Percentiles rank a stretch among this genome's conserved stretches.
Evolutionary conservation across 2,797 vertebrate genomes (phyloP).

Genomic region (Hydrophis major): DNA sequence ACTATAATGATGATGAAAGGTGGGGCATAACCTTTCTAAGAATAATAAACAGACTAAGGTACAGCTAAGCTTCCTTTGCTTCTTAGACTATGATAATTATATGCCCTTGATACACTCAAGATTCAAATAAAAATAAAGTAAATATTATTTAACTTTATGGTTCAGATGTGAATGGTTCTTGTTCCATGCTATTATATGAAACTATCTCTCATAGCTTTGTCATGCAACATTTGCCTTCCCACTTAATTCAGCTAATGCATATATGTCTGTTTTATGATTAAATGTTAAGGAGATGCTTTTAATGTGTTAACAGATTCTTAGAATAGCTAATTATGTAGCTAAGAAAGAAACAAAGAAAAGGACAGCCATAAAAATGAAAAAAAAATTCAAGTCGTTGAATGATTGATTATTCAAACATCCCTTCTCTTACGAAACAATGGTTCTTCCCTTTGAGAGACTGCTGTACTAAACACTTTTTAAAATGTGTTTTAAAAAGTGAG

Average conservation of each 20-base stretch:
- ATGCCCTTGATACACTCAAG: neutral
- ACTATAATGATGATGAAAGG: neutral
- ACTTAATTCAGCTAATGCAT: conserved; percentile 15
- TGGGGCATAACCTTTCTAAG: neutral
- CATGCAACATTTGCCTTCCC: conserved; percentile 24
- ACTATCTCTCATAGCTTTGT: conserved; percentile 17
- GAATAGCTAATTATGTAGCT: conserved; percentile 32
- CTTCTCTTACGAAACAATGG: conserved; percentile 20
- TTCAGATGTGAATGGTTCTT: neutral
- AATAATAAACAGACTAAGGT: neutral
- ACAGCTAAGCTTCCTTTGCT: neutral
- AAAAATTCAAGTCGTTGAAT: neutral
- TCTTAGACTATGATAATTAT: neutral
- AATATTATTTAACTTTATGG: conserved; percentile 14
- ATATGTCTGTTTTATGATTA: conserved; percentile 10
- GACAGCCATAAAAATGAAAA: conserved; percentile 26
- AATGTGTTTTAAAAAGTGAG: conserved; percentile 6
- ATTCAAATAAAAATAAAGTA: neutral
- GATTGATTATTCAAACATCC: neutral
- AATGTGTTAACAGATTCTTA: neutral
- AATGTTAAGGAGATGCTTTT: conserved; percentile 33
- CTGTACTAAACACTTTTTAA: conserved; percentile 20
- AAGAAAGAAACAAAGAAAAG: conserved; percentile 5
- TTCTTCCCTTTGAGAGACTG: conserved; percentile 12
- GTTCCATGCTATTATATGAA: neutral